Percentiles rank a stretch among this genome's conserved stretches.
Evolutionary conservation across 1,140 invertebrate genomes (phyloP).

Genomic region (Drosophila melanogaster): Release_6_plus_ISO1_MT NT_037436.4:7633501-7634000

Average conservation of each 20-base stretch:
- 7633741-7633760: conserved; percentile 56
- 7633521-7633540: conserved; percentile 13
- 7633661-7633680: conserved; percentile 28
- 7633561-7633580: conserved; percentile 31
- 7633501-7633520: conserved; percentile 42
- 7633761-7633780: conserved; percentile 80
- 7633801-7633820: conserved; percentile 64
- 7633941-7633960: not conserved
- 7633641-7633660: not conserved
- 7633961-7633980: not conserved
- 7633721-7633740: conserved; percentile 44
- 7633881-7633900: conserved; percentile 73
- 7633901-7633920: conserved; percentile 52
- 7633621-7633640: not conserved
- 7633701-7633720: conserved; percentile 27
- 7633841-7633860: conserved; percentile 56
- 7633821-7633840: conserved; percentile 46
- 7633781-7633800: conserved; percentile 53
- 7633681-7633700: conserved; percentile 47
- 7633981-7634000: conserved; percentile 7
- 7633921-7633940: conserved; percentile 57
- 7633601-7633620: conserved; percentile 75
- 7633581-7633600: conserved; percentile 66
- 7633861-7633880: conserved; percentile 11
- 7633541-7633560: conserved; percentile 47